Conservation (phyloP, 2,113 vertebrate genomes). For the Nipponia nippon region DNA sequence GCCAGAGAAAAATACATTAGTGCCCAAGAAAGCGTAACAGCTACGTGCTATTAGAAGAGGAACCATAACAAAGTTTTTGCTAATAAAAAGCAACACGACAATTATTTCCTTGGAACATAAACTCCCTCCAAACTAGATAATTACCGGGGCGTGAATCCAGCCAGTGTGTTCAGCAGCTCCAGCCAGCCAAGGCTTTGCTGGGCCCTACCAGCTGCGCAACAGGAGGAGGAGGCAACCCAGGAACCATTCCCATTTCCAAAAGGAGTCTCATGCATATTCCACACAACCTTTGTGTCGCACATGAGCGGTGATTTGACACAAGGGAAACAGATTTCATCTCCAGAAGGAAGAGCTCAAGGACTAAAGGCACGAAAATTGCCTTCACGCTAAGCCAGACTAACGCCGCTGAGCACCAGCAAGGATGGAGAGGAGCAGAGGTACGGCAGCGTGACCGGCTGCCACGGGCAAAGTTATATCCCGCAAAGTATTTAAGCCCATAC, state of each 20-base stretch:
- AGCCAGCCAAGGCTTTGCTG: neutral
- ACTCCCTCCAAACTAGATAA: neutral
- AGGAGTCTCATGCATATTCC: neutral
- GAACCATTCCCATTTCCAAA: neutral
- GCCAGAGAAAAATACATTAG: neutral
- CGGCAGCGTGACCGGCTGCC: accelerated
- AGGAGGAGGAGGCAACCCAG: neutral
- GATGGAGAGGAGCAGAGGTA: neutral
- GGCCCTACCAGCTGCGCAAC: neutral
- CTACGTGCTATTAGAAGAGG: neutral
- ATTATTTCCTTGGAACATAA: neutral
- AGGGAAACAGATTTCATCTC: neutral
- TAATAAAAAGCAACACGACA: neutral
- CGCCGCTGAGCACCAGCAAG: neutral
- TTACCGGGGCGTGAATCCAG: neutral
- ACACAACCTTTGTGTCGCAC: accelerated
- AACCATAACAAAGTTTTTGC: neutral
- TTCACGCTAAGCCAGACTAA: neutral
- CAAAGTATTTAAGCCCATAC: neutral
- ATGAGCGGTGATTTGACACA: neutral
- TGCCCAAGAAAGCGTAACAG: accelerated
- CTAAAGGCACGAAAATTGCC: neutral
- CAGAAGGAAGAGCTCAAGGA: neutral
- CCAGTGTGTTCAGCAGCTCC: neutral
- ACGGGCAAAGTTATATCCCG: neutral